Evolutionary conservation across 2,888 invertebrate genomes (phyloP).

Genomic region (Minunthozetes semirufus): DNA sequence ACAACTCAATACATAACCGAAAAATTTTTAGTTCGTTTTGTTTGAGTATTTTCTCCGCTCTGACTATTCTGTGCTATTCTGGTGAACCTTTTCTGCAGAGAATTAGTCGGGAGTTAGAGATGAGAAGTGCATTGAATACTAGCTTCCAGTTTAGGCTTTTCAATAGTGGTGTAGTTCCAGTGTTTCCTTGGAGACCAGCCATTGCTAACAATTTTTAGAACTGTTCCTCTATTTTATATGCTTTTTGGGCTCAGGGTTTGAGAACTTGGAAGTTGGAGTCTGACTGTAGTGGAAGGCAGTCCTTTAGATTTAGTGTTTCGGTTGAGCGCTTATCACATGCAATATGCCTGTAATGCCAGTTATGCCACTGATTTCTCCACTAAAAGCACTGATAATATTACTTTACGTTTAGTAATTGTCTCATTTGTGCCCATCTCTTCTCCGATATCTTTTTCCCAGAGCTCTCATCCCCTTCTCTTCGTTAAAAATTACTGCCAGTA

Average conservation of each 20-base stretch:
- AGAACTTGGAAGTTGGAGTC: background rate
- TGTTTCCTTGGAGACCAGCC: slow-evolving; percentile 20
- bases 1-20: slow-evolving; percentile 6
- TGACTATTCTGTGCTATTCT: background rate
- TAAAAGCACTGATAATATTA: slow-evolving; percentile 17
- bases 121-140: background rate
- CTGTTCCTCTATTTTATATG: background rate
- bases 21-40: background rate
- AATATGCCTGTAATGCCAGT: slow-evolving; percentile 22
- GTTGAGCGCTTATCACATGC: slow-evolving; percentile 21
- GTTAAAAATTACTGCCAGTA: slow-evolving; percentile 8
- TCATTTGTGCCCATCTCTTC: background rate
- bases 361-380: slow-evolving; percentile 22
- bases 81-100: background rate
- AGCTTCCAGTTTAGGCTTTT: background rate
- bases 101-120: background rate
- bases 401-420: slow-evolving; percentile 11
- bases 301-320: slow-evolving; percentile 28
- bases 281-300: background rate
- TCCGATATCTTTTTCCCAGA: background rate
- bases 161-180: background rate
- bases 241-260: background rate
- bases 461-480: background rate
- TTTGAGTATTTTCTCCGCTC: background rate
- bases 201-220: background rate